Evolutionary conservation across 2,797 vertebrate species (phyloP).

Genomic region (Gouania willdenowi): DNA sequence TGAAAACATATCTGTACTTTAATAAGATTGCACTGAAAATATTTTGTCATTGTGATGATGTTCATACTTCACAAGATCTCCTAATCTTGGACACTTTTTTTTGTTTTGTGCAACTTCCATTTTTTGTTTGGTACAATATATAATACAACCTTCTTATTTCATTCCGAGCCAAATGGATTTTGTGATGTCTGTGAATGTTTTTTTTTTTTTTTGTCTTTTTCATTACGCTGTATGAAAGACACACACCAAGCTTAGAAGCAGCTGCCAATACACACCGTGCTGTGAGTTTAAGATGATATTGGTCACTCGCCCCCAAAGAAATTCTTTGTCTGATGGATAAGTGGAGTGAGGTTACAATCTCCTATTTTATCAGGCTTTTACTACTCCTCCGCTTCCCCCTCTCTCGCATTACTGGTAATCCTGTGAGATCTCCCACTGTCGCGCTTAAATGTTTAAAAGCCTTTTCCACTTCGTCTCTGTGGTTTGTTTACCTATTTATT

Average conservation of each 20-base stretch:
- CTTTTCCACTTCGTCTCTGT: constrained; percentile 52
- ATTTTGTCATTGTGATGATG: constrained; percentile 30
- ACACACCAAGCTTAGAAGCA: constrained; percentile 5
- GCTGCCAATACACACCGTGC: constrained; percentile 16
- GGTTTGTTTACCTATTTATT: constrained; percentile 68
- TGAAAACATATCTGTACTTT: constrained; percentile 7
- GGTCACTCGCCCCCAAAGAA: constrained; percentile 46
- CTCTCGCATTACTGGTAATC: constrained; percentile 61
- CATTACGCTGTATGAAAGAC: not conserved
- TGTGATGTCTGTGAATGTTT: not conserved
- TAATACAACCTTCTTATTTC: too few species aligned
- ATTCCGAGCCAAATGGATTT: too few species aligned
- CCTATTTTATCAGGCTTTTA: constrained; percentile 70
- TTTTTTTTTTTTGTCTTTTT: constrained; percentile 6
- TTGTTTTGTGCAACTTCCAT: too few species aligned
- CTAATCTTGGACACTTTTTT: too few species aligned
- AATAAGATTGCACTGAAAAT: constrained; percentile 34
- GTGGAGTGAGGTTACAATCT: constrained; percentile 60
- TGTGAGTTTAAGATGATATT: constrained; percentile 41
- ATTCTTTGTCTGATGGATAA: constrained; percentile 54
- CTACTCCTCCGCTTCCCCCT: constrained; percentile 39
- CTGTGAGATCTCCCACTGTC: constrained; percentile 35
- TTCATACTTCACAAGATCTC: too few species aligned
- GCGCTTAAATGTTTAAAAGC: constrained; percentile 75
- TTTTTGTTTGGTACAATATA: too few species aligned